These are phyloP conservation scores for Aspidoscelis tigris DNA, from an alignment of 2,113 vertebrate species.

Conservation along the genomic window DNA sequence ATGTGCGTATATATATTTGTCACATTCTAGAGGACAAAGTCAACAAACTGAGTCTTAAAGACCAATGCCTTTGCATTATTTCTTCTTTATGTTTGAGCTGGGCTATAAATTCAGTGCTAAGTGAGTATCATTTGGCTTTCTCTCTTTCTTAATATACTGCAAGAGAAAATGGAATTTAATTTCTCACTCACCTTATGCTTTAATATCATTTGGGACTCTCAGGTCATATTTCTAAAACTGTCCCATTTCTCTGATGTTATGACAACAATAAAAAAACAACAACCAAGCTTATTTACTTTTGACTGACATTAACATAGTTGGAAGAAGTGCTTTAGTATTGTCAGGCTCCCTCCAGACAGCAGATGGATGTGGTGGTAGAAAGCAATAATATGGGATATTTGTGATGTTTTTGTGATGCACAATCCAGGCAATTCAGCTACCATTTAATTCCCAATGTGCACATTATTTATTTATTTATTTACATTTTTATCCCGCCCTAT, in stretches of 20 bases:
- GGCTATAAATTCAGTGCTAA: slow-evolving; percentile 59
- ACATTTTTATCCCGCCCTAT: too few species aligned
- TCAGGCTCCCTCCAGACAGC: slow-evolving; percentile 27
- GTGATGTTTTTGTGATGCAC: too few species aligned
- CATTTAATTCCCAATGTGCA: too few species aligned
- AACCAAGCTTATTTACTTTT: slow-evolving; percentile 42
- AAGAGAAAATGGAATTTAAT: slow-evolving; percentile 64
- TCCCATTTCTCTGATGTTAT: slow-evolving; percentile 50
- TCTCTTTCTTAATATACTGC: slow-evolving; percentile 50
- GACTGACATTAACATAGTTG: slow-evolving; percentile 34
- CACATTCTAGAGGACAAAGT: slow-evolving; percentile 22
- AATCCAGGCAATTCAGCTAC: too few species aligned
- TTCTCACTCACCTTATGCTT: slow-evolving; percentile 59
- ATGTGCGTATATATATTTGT: neutral
- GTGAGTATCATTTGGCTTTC: slow-evolving; percentile 51
- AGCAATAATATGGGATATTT: neutral
- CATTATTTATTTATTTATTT: too few species aligned
- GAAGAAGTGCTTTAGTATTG: slow-evolving; percentile 36
- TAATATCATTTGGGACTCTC: slow-evolving; percentile 61
- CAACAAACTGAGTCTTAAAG: slow-evolving; percentile 31
- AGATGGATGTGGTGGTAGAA: neutral
- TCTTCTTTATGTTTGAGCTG: slow-evolving; percentile 43
- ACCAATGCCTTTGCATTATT: slow-evolving; percentile 28
- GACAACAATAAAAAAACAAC: slow-evolving; percentile 37
- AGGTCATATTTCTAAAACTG: slow-evolving; percentile 54